phyloP scores from a whole-genome alignment of 2,113 vertebrate species.

The Myiozetetes cayanensis region DNA sequence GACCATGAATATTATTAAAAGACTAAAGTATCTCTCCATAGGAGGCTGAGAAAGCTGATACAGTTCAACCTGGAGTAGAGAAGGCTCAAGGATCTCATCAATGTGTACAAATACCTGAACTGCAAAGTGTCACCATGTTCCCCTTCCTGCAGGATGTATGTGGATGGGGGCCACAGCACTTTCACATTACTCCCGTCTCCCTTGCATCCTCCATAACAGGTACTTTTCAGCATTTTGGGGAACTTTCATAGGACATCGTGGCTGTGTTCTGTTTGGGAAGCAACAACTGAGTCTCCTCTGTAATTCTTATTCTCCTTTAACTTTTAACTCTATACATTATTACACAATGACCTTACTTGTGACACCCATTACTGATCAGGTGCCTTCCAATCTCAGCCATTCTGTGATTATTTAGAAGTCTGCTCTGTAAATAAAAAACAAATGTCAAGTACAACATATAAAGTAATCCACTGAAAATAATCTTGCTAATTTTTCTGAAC shows the following conservation, averaged over 20 bases:
- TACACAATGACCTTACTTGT: not conserved
- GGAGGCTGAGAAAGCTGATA: not conserved
- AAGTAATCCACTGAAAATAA: not conserved
- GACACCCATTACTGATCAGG: not conserved
- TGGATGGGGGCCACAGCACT: too few species aligned
- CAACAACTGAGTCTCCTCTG: too few species aligned
- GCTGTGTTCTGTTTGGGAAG: too few species aligned
- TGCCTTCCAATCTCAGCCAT: not conserved
- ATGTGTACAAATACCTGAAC: not conserved
- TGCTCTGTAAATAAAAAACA: not conserved
- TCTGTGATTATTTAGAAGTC: not conserved
- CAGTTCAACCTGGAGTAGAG: not conserved
- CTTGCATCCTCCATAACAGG: too few species aligned
- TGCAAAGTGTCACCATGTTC: too few species aligned
- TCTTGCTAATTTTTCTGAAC: not conserved
- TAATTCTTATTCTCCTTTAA: too few species aligned
- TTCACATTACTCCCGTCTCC: too few species aligned
- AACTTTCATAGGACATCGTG: too few species aligned
- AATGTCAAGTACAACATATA: not conserved
- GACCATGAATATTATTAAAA: not conserved
- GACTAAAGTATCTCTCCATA: not conserved
- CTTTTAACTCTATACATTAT: too few species aligned
- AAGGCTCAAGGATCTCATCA: not conserved
- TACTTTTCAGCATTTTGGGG: too few species aligned
- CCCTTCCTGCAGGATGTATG: too few species aligned